Evolutionary conservation across 2,888 invertebrate species (phyloP).

Genomic region (Pegoplata infirma): DNA sequence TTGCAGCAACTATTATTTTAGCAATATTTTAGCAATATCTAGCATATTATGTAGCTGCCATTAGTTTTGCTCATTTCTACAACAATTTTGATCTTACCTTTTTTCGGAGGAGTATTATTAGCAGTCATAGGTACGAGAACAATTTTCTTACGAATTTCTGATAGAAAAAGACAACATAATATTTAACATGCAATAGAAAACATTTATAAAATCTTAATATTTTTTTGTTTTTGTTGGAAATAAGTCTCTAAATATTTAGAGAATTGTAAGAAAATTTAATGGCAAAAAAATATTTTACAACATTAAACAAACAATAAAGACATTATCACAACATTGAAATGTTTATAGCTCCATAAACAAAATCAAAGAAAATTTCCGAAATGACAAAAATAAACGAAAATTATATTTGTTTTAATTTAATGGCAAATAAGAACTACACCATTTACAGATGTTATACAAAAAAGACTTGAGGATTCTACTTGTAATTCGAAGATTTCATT

Average conservation of each 20-base stretch:
- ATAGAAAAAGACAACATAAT: constrained; percentile 52
- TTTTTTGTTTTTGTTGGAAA: neutral
- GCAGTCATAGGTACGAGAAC: constrained; percentile 74
- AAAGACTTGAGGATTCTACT: too few species aligned
- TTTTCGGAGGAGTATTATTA: constrained; percentile 70
- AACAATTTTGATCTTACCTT: too few species aligned
- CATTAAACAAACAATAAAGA: constrained; percentile 33
- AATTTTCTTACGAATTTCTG: constrained; percentile 76
- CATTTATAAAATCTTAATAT: constrained; percentile 13
- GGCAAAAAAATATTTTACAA: constrained; percentile 31
- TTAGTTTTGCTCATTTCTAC: too few species aligned
- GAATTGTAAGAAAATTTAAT: constrained; percentile 1
- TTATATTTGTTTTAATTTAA: constrained; percentile 18
- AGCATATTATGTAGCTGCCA: too few species aligned
- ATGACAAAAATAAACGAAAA: neutral
- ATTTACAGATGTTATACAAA: too few species aligned
- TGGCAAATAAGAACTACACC: neutral
- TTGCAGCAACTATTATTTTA: too few species aligned
- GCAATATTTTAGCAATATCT: too few species aligned
- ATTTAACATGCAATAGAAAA: constrained; percentile 44
- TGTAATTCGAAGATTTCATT: too few species aligned
- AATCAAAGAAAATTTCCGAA: neutral
- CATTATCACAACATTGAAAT: constrained; percentile 29
- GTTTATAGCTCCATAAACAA: constrained; percentile 16
- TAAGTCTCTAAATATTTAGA: neutral